Conservation (phyloP, 1,140 invertebrate species). For the Orius insidiosus region DNA sequence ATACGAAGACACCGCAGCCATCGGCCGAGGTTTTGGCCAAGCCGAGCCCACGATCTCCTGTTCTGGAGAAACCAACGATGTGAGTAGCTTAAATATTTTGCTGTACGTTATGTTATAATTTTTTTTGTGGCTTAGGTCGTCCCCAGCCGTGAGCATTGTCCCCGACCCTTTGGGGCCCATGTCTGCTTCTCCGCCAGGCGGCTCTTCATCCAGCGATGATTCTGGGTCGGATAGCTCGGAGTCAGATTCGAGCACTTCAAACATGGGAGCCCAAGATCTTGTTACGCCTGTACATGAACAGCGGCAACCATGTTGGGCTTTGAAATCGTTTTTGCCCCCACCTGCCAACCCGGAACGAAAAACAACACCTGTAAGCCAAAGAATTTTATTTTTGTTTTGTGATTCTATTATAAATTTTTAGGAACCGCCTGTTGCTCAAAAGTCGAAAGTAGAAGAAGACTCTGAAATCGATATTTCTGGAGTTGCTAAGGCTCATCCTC, state of each 20-base stretch:
- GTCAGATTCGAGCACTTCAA: conserved; percentile 16
- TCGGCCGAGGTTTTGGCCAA: too few relatives aligned
- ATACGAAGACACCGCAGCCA: conserved; percentile 12
- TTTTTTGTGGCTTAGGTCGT: conserved; percentile 10
- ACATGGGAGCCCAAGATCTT: conserved; percentile 6
- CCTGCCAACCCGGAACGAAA: conserved; percentile 5
- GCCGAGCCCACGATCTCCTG: too few relatives aligned
- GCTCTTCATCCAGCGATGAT: conserved; percentile 18
- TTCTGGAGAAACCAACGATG: too few relatives aligned
- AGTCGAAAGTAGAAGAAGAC: conserved; percentile 13
- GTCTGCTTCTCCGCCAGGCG: conserved; percentile 11
- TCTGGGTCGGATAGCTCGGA: conserved; percentile 18
- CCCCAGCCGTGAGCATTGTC: conserved; percentile 15
- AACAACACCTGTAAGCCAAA: conserved; percentile 8
- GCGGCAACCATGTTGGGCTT: conserved; percentile 18
- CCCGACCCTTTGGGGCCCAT: conserved; percentile 14
- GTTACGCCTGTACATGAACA: conserved; percentile 15
- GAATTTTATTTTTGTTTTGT: not conserved
- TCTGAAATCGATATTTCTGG: conserved; percentile 15
- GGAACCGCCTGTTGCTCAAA: conserved; percentile 4
- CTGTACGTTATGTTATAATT: not conserved
- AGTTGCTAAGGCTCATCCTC: conserved; percentile 14
- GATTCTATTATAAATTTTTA: conserved; percentile 2
- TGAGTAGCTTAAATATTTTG: too few relatives aligned
- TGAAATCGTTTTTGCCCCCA: conserved; percentile 17